Percentiles rank a stretch among this genome's conserved stretches.
These are phyloP conservation scores for Suillia variegata DNA, from an alignment of 2,888 invertebrate genomes.

Conservation along the genomic window DNA sequence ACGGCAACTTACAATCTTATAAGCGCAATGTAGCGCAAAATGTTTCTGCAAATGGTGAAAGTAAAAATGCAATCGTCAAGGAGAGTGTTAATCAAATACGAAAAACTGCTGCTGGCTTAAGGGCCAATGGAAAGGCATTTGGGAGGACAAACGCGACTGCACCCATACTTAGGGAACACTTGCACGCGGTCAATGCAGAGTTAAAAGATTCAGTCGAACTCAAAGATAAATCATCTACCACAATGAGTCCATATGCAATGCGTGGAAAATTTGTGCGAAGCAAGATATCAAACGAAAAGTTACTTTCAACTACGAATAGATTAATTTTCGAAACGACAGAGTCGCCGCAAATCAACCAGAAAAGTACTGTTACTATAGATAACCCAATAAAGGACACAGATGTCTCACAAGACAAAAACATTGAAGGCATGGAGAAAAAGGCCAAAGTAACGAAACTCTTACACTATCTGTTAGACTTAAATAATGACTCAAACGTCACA, in stretches of 20 bases:
- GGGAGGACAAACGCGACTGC: background rate
- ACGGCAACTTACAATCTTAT: too few relatives aligned
- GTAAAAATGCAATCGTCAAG: background rate
- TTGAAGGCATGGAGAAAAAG: slow-evolving; percentile 29
- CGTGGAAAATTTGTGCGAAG: slow-evolving; percentile 46
- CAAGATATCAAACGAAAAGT: slow-evolving; percentile 26
- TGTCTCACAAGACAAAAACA: slow-evolving; percentile 10
- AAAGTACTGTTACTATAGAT: background rate
- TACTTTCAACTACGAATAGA: too few relatives aligned
- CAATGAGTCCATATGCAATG: slow-evolving; percentile 40
- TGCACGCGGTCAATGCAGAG: slow-evolving; percentile 26
- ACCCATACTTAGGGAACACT: slow-evolving; percentile 10
- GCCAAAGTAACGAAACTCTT: slow-evolving; percentile 45
- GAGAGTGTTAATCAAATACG: background rate
- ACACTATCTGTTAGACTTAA: slow-evolving; percentile 34
- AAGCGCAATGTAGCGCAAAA: background rate
- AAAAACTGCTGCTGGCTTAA: background rate
- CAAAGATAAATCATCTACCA: slow-evolving; percentile 20
- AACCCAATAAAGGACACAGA: too few relatives aligned
- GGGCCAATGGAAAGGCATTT: slow-evolving; percentile 15
- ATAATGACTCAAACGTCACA: background rate
- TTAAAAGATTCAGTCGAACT: slow-evolving; percentile 7
- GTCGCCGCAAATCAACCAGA: background rate
- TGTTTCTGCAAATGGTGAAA: background rate
- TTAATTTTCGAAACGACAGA: too few relatives aligned